Conservation (phyloP, 2,113 vertebrate genomes). For the Hippocampus zosterae region DNA sequence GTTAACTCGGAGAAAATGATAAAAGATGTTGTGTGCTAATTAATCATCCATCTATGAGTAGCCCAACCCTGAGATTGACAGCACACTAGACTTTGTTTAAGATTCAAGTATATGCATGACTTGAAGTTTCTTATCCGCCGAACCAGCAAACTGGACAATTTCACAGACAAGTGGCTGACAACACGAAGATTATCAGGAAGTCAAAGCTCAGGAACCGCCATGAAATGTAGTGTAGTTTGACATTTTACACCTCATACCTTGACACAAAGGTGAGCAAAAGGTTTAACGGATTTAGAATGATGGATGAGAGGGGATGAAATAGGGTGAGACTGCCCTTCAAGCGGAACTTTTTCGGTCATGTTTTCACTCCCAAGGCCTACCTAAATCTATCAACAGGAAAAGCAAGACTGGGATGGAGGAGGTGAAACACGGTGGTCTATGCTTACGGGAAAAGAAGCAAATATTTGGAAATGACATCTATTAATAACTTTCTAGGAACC, state of each 20-base stretch:
- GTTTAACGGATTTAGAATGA: slow-evolving; percentile 28
- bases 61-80: not conserved
- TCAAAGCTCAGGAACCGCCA: not conserved
- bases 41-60: not conserved
- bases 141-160: slow-evolving; percentile 19
- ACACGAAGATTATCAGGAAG: slow-evolving; percentile 5
- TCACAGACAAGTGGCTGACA: slow-evolving; percentile 23
- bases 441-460: not conserved
- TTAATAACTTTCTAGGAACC: not conserved
- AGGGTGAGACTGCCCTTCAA: not conserved
- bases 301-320: slow-evolving; percentile 7
- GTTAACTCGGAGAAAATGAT: not conserved
- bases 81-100: not conserved
- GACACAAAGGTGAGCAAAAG: slow-evolving; percentile 10
- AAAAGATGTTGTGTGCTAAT: not conserved
- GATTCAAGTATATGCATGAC: not conserved
- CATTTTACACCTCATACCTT: slow-evolving; percentile 7
- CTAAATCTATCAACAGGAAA: slow-evolving; percentile 1
- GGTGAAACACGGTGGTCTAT: not conserved
- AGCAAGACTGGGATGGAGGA: not conserved
- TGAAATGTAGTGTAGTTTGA: slow-evolving; percentile 9
- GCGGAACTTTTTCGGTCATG: not conserved
- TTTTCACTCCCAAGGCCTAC: not conserved
- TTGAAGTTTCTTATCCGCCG: not conserved
- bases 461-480: not conserved